Conservation (phyloP, 2,797 vertebrate species). For the Jordanella pulchra region DNA sequence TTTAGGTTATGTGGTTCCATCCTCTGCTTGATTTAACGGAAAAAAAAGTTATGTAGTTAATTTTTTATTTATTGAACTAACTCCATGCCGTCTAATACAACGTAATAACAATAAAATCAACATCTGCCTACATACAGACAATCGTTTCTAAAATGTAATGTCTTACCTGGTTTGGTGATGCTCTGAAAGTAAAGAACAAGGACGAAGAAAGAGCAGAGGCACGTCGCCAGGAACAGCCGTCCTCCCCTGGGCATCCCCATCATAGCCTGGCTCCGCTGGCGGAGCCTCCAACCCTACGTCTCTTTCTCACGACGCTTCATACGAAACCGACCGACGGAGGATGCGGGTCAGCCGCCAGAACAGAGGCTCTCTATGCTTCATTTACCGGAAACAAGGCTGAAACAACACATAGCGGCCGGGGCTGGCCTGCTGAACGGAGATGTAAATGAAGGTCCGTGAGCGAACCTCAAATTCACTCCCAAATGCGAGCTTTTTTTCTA, state of each 20-base stretch:
- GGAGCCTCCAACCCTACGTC: constrained; percentile 55
- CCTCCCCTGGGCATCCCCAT: constrained; percentile 83
- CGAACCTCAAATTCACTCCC: background rate
- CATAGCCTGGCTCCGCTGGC: constrained; percentile 62
- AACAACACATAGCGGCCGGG: background rate
- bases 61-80: too few relatives aligned
- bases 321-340: constrained; percentile 35
- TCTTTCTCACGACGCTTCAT: constrained; percentile 56
- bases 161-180: constrained; percentile 83
- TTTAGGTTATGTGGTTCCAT: background rate
- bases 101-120: background rate
- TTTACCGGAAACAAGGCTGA: background rate
- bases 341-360: constrained; percentile 7
- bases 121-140: background rate
- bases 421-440: background rate
- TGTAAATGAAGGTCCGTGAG: constrained; percentile 4
- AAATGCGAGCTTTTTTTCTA: background rate
- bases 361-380: background rate
- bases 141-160: background rate
- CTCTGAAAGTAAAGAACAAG: constrained; percentile 86
- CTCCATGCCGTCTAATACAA: too few relatives aligned
- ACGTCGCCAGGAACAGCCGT: constrained; percentile 84
- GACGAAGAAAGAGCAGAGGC: constrained; percentile 84
- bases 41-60: too few relatives aligned
- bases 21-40: background rate